Evolutionary conservation across 1,140 invertebrate species (phyloP), one percentile per base, ranked within the genome.

Genomic region (Ceratina calcarata): DNA sequence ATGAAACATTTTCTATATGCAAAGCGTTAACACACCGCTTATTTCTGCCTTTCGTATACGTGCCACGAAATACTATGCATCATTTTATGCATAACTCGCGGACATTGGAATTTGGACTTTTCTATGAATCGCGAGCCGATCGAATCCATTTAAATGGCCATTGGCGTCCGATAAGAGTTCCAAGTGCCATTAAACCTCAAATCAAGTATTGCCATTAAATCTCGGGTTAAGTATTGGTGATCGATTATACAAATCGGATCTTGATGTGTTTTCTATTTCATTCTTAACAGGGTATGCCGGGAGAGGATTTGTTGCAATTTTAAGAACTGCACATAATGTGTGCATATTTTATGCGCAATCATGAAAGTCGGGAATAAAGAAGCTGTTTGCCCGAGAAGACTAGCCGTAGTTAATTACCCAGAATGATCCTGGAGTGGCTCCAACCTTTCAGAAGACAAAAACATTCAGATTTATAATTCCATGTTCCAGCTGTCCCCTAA

Each of bases 81-180:
- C 58, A 8, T 70, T 58, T 8, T n/a, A 65, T 3, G 22, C 16
- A 1, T n/a, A 37, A 53, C 16, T 49, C 12, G n/a, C 3, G 49
- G 32, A 72, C 55, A 32, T 8, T 15, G 16, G 45, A 13, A 20
- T n/a, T 61, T 51, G 12, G 15, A 49, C 53, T 37, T 69, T 77
- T 61, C 69, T 70, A 53, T 77, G 18, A 49, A 77, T 51, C 13
- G 45, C 45, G 16, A 22, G 37, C 18, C 64, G 57, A 18, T 76
- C 16, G 53, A 76, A 13, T 75, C 51, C 49, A 3, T 51, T 68
- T 45, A n/a, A 69, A 64, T 77, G 66, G 22, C 37, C 32, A 70
- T 70, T 27, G 66, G 18, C 70, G 51, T 77, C 45, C 75, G 57
- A 70, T 53, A 51, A 60, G 18, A 32, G 18, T n/a, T 27, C 20